Evolutionary conservation across 2,797 vertebrate species (phyloP), one percentile per base, ranked within the genome.

Genomic region (Amblyopsis hoosieri): DNA sequence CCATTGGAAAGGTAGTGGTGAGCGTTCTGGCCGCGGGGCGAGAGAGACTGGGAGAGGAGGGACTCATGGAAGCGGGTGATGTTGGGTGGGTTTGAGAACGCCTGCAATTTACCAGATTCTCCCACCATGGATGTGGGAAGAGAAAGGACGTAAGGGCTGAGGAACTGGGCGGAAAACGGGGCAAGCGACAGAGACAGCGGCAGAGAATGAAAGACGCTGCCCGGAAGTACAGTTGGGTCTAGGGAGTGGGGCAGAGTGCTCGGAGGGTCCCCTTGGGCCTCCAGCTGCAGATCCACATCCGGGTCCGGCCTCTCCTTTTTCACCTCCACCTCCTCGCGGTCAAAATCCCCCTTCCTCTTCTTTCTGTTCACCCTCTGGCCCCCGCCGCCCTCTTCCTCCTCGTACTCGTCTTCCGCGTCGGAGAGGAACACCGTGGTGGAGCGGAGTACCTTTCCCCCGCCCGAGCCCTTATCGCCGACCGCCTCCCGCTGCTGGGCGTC

Each of bases 351-450:
- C 62, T 87, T 92, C 47, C 78, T 80, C 66, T 90, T 93, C 84
- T 90, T 92, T 45, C 80, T 89, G 53, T 75, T 89, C 7, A 83
- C 75, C 53, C 74, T 81, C 50, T 85, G 88, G 64, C 71, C 71
- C 9, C 52, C 81, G 55, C 72, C 86, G 0, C 68, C 67, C 10
- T 92, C 92, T n/a, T 94, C 91, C 11, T 92, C 91, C 45, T 93
- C 93, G 3, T 92, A 90, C 52, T 93, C 92, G 1, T 94, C 93
- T 56, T 94, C 93, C 12, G 90, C 93, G 46, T 94, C 93, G 0
- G 93, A 94, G 12, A 93, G 89, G 59, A 94, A 94, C 52, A 93
- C 93, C 0, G 93, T 94, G 14, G 93, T 92, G 56, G 93, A 94
- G 47, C 91, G 90, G 45, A 93, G 77, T n/a, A 93, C 93, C 69